Evolutionary conservation across 2,888 invertebrate genomes (phyloP), one percentile per base, ranked within the genome.

Genomic region (Pandemis cinnamomeana): DNA sequence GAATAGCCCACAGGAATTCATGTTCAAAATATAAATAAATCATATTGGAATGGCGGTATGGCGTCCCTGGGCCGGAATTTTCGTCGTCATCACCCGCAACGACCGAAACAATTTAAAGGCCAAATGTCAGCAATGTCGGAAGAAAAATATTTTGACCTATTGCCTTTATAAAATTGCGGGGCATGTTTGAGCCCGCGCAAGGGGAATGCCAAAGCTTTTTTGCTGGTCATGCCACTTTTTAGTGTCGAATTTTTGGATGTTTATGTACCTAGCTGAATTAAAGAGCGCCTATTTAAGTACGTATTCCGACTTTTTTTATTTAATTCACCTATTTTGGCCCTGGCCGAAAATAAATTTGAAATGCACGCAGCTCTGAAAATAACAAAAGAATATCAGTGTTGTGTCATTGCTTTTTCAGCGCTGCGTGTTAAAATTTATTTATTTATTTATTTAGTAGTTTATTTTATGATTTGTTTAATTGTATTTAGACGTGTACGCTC

Each of bases 21-120:
- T 20, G 51, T 20, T 20, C 41, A 20, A 48, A 55, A 62, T 68
- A 72, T 66, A 64, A 64, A 72, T 72, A 72, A 72, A 72, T 68
- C 62, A 63, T 36, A 55, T 13, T 20, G 72, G 68, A 72, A 72
- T 72, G 67, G 4, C 13, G 62, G 62, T 58, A 63, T 51, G 58
- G 20, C 46, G 51, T 55, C 48, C 8, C 44, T 36, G 10, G 13
- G 5, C n/a, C n/a, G 36, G 64, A 48, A 64, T 66, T n/a, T 44
- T 55, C 41, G 42, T 42, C 53, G 58, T 27, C 58, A 20, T 55
- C 58, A 27, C 27, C 5, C 5, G 58, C 27, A 11, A 5, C 27
- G 58, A 61, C 61, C 61, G n/a, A 61, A 61, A 61, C 41, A 42
- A 61, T 42, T 41, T 27, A 11, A 58, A 58, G 58, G 27, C 1